A percentile compares a stretch with the other conserved stretches of the same genome.
These are phyloP conservation scores for Encarsia formosa DNA, from an alignment of 2,888 invertebrate genomes.

Conservation along the genomic window DNA sequence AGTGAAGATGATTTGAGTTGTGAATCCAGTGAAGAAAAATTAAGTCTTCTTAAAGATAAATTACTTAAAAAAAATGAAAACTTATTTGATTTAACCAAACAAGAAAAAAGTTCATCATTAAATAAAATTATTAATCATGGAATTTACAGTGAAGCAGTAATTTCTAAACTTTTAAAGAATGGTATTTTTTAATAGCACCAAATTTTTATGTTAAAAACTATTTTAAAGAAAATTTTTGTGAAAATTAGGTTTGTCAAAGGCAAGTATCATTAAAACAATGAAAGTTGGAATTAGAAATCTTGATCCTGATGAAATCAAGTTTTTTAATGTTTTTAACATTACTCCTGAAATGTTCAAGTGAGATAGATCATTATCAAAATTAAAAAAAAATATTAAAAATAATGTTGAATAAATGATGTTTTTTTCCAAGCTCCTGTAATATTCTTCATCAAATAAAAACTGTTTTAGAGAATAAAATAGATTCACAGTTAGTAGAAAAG, in stretches of 20 bases:
- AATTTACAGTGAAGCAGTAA: slow-evolving; percentile 28
- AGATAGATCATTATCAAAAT: background rate
- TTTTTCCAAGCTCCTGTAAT: too few species aligned
- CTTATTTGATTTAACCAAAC: background rate
- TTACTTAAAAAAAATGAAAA: background rate
- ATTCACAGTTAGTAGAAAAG: slow-evolving; percentile 27
- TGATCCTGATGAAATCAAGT: slow-evolving; percentile 20
- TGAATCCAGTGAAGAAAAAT: slow-evolving; percentile 3
- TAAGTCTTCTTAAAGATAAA: slow-evolving; percentile 1
- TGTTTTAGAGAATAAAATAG: slow-evolving; percentile 15
- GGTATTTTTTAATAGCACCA: slow-evolving; percentile 26
- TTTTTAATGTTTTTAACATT: slow-evolving; percentile 22
- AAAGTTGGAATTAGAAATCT: slow-evolving; percentile 32
- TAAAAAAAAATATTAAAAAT: slow-evolving; percentile 20
- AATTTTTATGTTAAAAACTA: background rate
- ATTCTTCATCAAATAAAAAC: too few species aligned
- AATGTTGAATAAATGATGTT: too few species aligned
- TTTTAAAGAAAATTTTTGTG: slow-evolving; percentile 7
- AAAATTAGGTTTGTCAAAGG: slow-evolving; percentile 29
- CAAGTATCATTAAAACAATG: slow-evolving; percentile 32
- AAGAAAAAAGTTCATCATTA: background rate
- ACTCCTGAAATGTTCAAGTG: slow-evolving; percentile 1
- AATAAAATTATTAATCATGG: slow-evolving; percentile 27
- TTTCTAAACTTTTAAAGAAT: slow-evolving; percentile 25
- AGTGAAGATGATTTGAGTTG: background rate